A percentile compares a stretch with the other conserved stretches of the same genome.
Conservation (phyloP, 2,888 invertebrate genomes). For the Acanthosepion esculentum region DNA sequence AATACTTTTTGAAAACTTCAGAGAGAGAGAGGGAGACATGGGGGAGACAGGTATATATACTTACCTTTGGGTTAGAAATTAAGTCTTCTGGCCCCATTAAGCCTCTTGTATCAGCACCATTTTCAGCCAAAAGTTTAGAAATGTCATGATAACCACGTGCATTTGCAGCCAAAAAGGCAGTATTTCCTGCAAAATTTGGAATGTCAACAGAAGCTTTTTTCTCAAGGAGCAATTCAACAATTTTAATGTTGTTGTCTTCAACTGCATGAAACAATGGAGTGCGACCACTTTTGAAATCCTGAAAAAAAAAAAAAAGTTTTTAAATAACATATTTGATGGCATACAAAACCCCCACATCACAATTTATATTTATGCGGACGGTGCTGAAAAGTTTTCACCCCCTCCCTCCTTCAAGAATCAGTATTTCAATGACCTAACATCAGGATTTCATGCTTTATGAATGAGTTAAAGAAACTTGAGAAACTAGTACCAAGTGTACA, state of each 20-base stretch:
- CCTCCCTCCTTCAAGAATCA: no score
- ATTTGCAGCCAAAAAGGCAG: slow-evolving; percentile 43
- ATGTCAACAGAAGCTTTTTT: slow-evolving; percentile 37
- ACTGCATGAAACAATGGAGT: slow-evolving; percentile 50
- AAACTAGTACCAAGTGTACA: no score
- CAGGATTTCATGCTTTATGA: no score
- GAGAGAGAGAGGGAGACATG: no score
- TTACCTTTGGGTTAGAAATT: background rate
- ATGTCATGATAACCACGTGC: slow-evolving; percentile 43
- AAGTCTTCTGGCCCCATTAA: background rate
- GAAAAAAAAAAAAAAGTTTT: background rate
- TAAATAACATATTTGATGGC: no score
- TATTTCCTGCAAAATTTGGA: slow-evolving; percentile 49
- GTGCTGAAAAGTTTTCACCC: no score
- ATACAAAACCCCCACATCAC: no score
- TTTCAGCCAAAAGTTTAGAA: slow-evolving; percentile 38
- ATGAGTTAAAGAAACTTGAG: no score
- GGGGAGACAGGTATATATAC: background rate
- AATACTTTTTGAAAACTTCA: no score
- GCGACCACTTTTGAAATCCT: slow-evolving; percentile 50
- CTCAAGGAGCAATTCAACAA: slow-evolving; percentile 45
- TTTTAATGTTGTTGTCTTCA: slow-evolving; percentile 42
- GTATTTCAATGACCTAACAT: no score
- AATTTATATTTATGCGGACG: no score
- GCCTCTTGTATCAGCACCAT: slow-evolving; percentile 49